phyloP scores from a whole-genome alignment of 2,888 invertebrate species.

The Xestoiulus laeticollis region DNA sequence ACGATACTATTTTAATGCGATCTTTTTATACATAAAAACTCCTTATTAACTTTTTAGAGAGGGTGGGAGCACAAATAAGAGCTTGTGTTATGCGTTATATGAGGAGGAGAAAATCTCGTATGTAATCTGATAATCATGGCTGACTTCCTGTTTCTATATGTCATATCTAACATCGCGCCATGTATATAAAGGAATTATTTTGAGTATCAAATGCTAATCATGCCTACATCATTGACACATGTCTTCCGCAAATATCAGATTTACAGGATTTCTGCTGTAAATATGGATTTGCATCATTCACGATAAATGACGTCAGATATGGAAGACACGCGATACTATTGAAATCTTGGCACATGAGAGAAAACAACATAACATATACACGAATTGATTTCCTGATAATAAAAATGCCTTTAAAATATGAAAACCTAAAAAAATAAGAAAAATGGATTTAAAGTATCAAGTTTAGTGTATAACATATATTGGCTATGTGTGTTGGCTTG shows the following conservation, averaged over 20 bases:
- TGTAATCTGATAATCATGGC: conserved; percentile 21
- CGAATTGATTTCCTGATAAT: not conserved
- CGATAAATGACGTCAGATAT: conserved; percentile 14
- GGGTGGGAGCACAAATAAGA: no score
- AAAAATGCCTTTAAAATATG: not conserved
- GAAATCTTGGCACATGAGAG: not conserved
- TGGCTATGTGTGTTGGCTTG: no score
- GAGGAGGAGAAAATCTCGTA: not conserved
- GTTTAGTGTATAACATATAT: no score
- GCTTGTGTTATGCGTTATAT: not conserved
- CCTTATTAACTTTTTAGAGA: not conserved
- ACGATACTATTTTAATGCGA: not conserved
- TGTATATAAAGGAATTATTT: not conserved
- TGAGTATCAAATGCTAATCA: conserved; percentile 15
- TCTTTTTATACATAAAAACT: not conserved
- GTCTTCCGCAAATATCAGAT: conserved; percentile 27
- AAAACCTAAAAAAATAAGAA: not conserved
- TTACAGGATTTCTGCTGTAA: not conserved
- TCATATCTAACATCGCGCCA: not conserved
- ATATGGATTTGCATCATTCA: conserved; percentile 13
- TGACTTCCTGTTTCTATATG: conserved; percentile 29
- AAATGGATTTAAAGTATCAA: not conserved
- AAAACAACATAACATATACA: not conserved
- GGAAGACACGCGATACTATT: not conserved
- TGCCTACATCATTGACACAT: conserved; percentile 8